Evolutionary conservation across 2,113 vertebrate species (phyloP).

Genomic region (Phylloscopus whistleri): DNA sequence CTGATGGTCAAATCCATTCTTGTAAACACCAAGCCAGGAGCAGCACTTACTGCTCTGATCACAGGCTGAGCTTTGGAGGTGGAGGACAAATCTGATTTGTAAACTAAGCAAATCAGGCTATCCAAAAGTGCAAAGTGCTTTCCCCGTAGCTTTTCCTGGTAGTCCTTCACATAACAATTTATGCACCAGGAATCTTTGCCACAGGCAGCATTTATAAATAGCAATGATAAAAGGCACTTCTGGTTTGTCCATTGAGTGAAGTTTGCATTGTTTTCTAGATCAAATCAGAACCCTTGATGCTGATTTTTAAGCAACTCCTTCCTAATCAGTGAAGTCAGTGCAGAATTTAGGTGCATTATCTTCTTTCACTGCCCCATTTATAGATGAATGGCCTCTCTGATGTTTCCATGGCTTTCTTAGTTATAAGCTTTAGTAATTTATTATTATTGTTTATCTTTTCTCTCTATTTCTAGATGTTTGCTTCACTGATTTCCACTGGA

Average conservation of each 20-base stretch:
- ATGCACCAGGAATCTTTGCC: neutral
- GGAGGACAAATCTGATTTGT: neutral
- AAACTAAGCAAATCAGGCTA: neutral
- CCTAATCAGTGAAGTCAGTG: neutral
- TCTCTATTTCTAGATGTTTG: neutral
- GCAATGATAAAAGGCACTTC: neutral
- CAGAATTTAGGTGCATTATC: neutral
- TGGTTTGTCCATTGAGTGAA: neutral
- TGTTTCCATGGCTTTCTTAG: neutral
- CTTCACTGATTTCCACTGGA: neutral
- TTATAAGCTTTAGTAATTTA: neutral
- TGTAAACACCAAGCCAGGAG: neutral
- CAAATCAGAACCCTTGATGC: neutral
- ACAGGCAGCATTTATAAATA: neutral
- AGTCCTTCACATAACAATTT: neutral
- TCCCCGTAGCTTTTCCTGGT: neutral
- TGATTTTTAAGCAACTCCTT: neutral
- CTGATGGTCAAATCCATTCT: neutral
- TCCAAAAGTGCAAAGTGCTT: neutral
- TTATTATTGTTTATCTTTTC: slow-evolving; percentile 7
- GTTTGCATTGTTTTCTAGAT: neutral
- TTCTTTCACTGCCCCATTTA: neutral
- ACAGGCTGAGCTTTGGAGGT: neutral
- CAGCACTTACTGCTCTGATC: neutral
- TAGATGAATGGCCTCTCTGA: neutral